Percentiles rank a stretch among this genome's conserved stretches.
These are phyloP conservation scores for Machimus atricapillus DNA, from an alignment of 2,888 invertebrate genomes.

Conservation along the genomic window DNA sequence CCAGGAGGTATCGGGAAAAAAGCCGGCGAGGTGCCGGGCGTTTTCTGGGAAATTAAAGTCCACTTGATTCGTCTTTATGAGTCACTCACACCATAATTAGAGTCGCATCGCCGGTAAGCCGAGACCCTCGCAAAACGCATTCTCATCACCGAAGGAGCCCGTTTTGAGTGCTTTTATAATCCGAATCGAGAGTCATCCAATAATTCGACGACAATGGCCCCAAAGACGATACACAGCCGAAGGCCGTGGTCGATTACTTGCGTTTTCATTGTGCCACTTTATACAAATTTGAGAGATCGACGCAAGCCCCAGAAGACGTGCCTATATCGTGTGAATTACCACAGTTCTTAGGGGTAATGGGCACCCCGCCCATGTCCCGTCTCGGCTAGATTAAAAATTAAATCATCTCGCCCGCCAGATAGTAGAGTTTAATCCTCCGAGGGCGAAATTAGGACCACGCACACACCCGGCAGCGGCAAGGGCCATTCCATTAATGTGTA, in stretches of 20 bases:
- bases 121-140: neutral
- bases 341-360: neutral
- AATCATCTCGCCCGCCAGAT: neutral
- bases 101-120: neutral
- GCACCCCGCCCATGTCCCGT: neutral
- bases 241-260: neutral
- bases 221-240: neutral
- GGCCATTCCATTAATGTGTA: slow-evolving; percentile 33
- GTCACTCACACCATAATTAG: neutral
- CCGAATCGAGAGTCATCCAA: slow-evolving; percentile 7
- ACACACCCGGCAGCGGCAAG: neutral
- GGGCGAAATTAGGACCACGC: slow-evolving; percentile 11
- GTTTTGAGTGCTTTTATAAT: slow-evolving; percentile 6
- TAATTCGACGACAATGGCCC: slow-evolving; percentile 7
- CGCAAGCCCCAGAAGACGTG: neutral
- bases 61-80: slow-evolving; percentile 1
- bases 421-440: neutral
- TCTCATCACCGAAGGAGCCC: neutral
- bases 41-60: slow-evolving; percentile 12
- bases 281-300: neutral
- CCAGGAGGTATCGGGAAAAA: neutral
- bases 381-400: slow-evolving; percentile 3
- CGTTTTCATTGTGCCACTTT: slow-evolving; percentile 6
- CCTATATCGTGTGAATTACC: neutral
- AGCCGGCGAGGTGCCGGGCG: neutral